Conservation (phyloP, 2,888 invertebrate species). For the Meta bourneti region DNA sequence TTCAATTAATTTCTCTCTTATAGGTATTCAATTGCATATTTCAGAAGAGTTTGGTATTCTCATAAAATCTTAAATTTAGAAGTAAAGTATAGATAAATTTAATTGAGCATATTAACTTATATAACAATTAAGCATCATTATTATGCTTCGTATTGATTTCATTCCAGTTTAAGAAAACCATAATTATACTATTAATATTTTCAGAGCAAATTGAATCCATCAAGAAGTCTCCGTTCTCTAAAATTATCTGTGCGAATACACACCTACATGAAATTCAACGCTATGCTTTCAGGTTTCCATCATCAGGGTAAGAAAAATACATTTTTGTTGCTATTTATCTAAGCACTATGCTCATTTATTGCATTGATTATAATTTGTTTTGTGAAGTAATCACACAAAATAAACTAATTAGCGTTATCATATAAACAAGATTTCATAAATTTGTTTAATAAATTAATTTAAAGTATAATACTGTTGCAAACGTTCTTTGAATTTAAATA, state of each 20-base stretch:
- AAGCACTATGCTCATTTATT: no score
- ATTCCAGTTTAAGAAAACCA: not conserved
- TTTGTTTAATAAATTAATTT: no score
- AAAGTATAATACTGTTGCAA: no score
- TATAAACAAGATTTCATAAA: no score
- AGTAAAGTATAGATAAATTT: not conserved
- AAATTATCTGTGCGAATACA: constrained; percentile 78
- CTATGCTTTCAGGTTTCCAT: constrained; percentile 93
- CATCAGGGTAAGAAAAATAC: constrained; percentile 85
- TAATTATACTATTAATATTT: not conserved
- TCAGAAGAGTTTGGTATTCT: not conserved
- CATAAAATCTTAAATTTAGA: not conserved
- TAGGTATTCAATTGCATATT: no score
- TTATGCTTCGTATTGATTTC: not conserved
- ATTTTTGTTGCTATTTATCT: constrained; percentile 1
- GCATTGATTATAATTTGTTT: no score
- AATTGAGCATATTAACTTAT: not conserved
- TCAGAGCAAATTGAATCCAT: constrained; percentile 77
- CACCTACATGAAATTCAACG: constrained; percentile 90
- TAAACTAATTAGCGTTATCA: no score
- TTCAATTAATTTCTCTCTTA: no score
- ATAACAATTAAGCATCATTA: not conserved
- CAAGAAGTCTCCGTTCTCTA: constrained; percentile 77
- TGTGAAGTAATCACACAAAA: no score
- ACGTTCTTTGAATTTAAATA: no score